Base-by-base conservation (phyloP, 2,888 invertebrate genomes). In the Oscheius sp. region DNA sequence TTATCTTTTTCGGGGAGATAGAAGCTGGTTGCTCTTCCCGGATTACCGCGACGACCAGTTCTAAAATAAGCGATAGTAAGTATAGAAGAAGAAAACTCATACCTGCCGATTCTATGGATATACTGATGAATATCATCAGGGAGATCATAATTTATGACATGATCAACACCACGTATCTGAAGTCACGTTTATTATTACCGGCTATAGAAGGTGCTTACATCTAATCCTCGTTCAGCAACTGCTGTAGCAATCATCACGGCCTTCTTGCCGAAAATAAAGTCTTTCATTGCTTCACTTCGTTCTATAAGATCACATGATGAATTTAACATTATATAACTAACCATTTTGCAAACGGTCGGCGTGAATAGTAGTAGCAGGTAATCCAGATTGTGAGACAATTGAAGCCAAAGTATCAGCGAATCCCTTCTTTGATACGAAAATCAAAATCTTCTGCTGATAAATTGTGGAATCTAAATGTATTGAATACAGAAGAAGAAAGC, bases 361-460 rank as follows among this genome's bases (percentile, higher is more conserved):
- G 23, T 70, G 70, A 43, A 70, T 58, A 25, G 92, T 93, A 0
- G 93, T 93, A 0, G 93, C 91, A 1, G 3, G 92, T 91, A 72
- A 93, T 72, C 93, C 92, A 18, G 92, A 91, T 88, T 94, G 94
- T 0, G 93, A 94, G 41, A 97, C 89, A 84, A 92, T 92, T 0
- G 93, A 92, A 0, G 95, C 96, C 25, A 95, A 90, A 88, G 94
- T 96, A 89, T 98, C 97, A 0, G 96, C 95, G 74, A 93, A 93
- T 16, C 45, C 23, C 23, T 56, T 69, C 23, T 69, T 56, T n/a
- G 53, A 18, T 18, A 69, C 96, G 88, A 98, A 98, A 0, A 98
- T 93, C 52, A 96, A 90, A 0, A 82, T 78, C 78, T 88, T 84
- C 82, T 81, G 72, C n/a, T 74, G 74, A 70, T 70, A 84, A 25